These are phyloP conservation scores for Selene dorsalis DNA, from an alignment of 2,797 vertebrate genomes.

Conservation along the genomic window DNA sequence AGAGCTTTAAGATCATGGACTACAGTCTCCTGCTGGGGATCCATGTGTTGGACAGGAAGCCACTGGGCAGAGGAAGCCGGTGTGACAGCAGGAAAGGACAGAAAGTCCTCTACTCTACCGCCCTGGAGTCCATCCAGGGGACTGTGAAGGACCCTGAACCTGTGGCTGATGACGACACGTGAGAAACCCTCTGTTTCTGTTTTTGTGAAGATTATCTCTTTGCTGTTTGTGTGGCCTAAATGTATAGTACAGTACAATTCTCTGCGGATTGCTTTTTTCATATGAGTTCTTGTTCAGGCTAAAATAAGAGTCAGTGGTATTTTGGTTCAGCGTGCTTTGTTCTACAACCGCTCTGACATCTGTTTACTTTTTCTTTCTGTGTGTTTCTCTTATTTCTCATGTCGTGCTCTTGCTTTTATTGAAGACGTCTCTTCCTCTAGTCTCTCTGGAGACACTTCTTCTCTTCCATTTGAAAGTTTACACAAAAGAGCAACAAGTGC, in stretches of 20 bases:
- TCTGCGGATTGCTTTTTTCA: too few relatives aligned
- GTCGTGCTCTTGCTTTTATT: not conserved
- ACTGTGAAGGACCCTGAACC: slow-evolving; percentile 87
- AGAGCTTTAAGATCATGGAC: slow-evolving; percentile 99
- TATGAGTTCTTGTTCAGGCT: too few relatives aligned
- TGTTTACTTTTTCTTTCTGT: not conserved
- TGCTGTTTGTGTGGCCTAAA: too few relatives aligned
- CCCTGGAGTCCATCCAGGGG: slow-evolving; percentile 96
- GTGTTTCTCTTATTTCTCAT: not conserved
- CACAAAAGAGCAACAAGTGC: not conserved
- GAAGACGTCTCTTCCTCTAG: not conserved
- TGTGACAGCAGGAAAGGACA: slow-evolving; percentile 89
- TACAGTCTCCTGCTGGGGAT: slow-evolving; percentile 90
- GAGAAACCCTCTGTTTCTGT: slow-evolving; percentile 53
- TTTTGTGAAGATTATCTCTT: not conserved
- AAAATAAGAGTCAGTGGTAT: too few relatives aligned
- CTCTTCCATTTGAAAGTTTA: not conserved
- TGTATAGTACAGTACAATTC: too few relatives aligned
- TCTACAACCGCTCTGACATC: not conserved
- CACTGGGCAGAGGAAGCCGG: slow-evolving; percentile 80
- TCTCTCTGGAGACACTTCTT: not conserved
- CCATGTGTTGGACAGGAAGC: slow-evolving; percentile 77
- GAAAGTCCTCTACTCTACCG: slow-evolving; percentile 96
- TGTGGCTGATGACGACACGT: slow-evolving; percentile 89
- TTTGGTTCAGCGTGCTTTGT: not conserved